A percentile compares a stretch with the other conserved stretches of the same genome.
These are phyloP conservation scores for Ibycter americanus DNA, from an alignment of 2,797 vertebrate genomes.

Conservation along the genomic window DNA sequence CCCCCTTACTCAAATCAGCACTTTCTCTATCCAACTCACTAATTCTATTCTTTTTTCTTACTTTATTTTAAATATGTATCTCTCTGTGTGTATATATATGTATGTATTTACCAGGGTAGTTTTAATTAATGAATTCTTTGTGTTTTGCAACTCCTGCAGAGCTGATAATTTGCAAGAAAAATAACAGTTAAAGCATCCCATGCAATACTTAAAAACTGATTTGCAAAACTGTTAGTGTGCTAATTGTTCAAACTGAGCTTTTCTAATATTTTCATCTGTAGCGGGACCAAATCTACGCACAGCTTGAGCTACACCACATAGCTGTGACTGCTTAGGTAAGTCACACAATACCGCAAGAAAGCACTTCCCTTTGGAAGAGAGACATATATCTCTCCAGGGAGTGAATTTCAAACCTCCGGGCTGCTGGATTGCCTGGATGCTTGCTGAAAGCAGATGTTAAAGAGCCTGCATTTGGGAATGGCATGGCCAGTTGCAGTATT, in stretches of 20 bases:
- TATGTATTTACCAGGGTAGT: not conserved
- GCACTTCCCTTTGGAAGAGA: not conserved
- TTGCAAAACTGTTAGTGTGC: not conserved
- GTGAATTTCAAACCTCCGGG: not conserved
- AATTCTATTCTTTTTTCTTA: not conserved
- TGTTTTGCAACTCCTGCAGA: not conserved
- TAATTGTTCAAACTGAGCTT: not conserved
- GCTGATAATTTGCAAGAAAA: not conserved
- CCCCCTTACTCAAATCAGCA: not conserved
- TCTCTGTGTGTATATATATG: too few species aligned
- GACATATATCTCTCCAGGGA: not conserved
- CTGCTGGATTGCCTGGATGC: not conserved
- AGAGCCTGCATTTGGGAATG: not conserved
- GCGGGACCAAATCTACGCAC: not conserved
- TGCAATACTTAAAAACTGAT: not conserved
- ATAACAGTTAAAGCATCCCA: not conserved
- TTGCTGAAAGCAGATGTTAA: not conserved
- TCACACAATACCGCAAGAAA: not conserved
- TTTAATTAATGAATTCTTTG: not conserved
- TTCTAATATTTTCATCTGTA: not conserved
- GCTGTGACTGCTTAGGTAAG: not conserved
- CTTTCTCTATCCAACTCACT: not conserved
- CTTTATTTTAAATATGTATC: not conserved
- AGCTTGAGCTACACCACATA: accelerated
- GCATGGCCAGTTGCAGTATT: accelerated